Base-by-base conservation (phyloP, 2,888 invertebrate genomes). In the Sympetrum striolatum region DNA sequence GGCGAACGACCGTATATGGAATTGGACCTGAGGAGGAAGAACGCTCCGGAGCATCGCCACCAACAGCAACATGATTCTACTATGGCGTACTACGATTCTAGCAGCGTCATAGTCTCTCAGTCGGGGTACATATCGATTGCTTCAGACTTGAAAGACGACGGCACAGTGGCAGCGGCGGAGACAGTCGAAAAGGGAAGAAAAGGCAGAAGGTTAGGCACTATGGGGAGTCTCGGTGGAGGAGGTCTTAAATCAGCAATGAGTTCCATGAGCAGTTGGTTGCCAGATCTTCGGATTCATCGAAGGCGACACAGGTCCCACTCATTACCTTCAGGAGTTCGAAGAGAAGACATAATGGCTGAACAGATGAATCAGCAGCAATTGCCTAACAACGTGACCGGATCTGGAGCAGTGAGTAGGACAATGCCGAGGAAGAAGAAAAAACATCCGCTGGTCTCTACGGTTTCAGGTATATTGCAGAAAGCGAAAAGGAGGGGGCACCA, bases 391-490 rank as follows among this genome's bases (percentile, higher is more conserved):
- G 60, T 60, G 5, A 25, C 60, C 91, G 92, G 91, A 91, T 92
- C 10, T 53, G 92, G 53, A 60, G 82, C 91, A 6, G 91, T 91
- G 2, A 91, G 91, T 18, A 58, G 91, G 0, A 91, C 92, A 0
- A 90, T 92, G 73, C 91, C 92, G 18, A 94, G 94, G 92, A 96
- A 96, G 93, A 97, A 97, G 94, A 97, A 97, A 93, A 97, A 97
- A 93, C 96, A 97, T 92, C 96, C 96, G 8, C 94, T 98, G 90
- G 97, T 97, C 0, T 96, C 97, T 0, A 98, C 98, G 0, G 96
- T 98, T 94, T 97, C 97, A 0, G 97, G 97, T 37, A 96, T 98
- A 91, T 94, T 98, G 92, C 97, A 97, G 93, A 98, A 98, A 94
- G 98, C 98, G 0, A 97, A 97, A 93, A 94, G 96, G 92, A 96